Conservation (phyloP, 2,888 invertebrate genomes). For the Phragmatobia fuliginosa region DNA sequence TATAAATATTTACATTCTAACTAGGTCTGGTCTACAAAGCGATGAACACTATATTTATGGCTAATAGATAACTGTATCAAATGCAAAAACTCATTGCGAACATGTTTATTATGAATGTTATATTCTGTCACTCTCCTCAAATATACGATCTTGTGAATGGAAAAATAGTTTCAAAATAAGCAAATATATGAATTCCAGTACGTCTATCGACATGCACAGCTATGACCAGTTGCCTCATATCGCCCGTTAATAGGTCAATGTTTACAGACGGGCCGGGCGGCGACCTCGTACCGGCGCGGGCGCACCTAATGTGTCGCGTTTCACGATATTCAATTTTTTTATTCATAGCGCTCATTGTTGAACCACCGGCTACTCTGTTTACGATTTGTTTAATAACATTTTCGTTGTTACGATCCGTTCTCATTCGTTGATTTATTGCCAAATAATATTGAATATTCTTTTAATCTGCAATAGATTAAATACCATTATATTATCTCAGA, state of each 20-base stretch:
- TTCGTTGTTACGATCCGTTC: conserved; percentile 31
- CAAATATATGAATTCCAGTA: conserved; percentile 44
- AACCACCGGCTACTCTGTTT: conserved; percentile 32
- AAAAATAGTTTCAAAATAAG: conserved; percentile 26
- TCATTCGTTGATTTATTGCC: conserved; percentile 21
- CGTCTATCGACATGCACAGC: conserved; percentile 39
- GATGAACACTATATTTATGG: not conserved
- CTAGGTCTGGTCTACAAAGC: not conserved
- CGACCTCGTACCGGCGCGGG: conserved; percentile 53
- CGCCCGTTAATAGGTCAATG: conserved; percentile 62
- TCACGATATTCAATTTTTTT: conserved; percentile 37
- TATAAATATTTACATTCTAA: not conserved
- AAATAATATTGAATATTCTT: conserved; percentile 25
- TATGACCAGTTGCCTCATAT: conserved; percentile 53
- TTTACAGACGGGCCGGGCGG: conserved; percentile 49
- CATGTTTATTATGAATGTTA: conserved; percentile 31
- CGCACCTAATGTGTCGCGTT: conserved; percentile 47
- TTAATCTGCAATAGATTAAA: conserved; percentile 6
- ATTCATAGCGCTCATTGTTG: conserved; percentile 35
- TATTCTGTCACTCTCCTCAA: conserved; percentile 21
- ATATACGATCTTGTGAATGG: conserved; percentile 25
- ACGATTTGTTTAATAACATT: conserved; percentile 42
- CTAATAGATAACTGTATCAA: not conserved
- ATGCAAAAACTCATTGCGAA: conserved; percentile 25
- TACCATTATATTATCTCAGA: conserved; percentile 5